Evolutionary conservation across 2,113 vertebrate species (phyloP), one percentile per base, ranked within the genome.

Genomic region (Siniperca chuatsi): DNA sequence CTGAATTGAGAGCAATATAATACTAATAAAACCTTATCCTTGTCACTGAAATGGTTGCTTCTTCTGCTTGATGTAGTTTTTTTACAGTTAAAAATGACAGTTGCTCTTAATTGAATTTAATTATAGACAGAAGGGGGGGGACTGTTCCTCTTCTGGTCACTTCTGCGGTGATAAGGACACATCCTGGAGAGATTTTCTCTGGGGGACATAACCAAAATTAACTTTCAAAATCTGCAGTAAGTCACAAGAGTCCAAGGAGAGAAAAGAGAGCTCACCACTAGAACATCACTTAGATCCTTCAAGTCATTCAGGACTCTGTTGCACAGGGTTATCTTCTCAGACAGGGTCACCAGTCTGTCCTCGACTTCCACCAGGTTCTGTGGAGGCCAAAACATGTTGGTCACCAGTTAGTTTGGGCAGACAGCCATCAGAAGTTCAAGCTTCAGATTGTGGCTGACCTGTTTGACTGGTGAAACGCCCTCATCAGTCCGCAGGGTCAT

Each of bases 1-100:
- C 96, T 95, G 96, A 98, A 97, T 95, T 97, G 95, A 98, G 97
- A 99, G 98, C 98, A 98, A 98, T 99, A 98, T 97, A 95, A 95
- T 97, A 98, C 96, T 96, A 97, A 97, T 97, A 95, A 97, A 97
- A 97, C 94, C 95, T 94, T 97, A 96, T 95, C 95, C 88, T 92
- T 95, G 95, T 97, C 96, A 97, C 95, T 81, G 72, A 83, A 69
- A 42, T 72, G 44, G 61, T 61, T 44, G 10, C 21, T 21, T 48
- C 52, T 11, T 13, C 4, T 9, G 18, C 12, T 58, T 10, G 21
- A 48, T 69, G 6, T 44, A 75, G 37, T 46, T 0, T 52, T 40
- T 50, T 60, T 3, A 42, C 46, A 35, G 48, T 42, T 25, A 0
- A 57, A n/a, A 61, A n/a, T 21, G 11, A 42, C 4, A 35, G 13